These are phyloP conservation scores for Sialis lutaria DNA, from an alignment of 2,888 invertebrate species.

Conservation along the genomic window DNA sequence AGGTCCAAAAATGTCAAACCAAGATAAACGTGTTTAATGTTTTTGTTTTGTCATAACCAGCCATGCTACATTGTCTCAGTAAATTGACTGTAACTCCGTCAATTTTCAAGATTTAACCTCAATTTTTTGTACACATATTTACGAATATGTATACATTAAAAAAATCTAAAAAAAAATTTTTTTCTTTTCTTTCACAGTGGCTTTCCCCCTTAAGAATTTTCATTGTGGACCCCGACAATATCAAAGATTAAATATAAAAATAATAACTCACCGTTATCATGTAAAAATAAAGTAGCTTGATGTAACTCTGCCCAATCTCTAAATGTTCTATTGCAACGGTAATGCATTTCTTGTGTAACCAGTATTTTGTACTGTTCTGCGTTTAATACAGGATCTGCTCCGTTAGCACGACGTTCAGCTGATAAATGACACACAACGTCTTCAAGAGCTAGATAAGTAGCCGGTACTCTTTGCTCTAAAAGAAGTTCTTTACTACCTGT, in stretches of 20 bases:
- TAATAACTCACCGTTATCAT: constrained; percentile 66
- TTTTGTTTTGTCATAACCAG: too few relatives aligned
- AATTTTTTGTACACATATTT: too few relatives aligned
- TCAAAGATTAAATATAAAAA: neutral
- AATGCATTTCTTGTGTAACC: constrained; percentile 46
- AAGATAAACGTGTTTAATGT: too few relatives aligned
- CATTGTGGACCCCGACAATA: neutral
- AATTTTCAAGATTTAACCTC: too few relatives aligned
- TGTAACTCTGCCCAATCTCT: constrained; percentile 82
- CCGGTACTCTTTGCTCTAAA: constrained; percentile 87
- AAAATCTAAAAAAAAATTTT: too few relatives aligned
- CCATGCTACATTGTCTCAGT: too few relatives aligned
- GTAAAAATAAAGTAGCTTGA: constrained; percentile 91
- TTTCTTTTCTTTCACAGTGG: too few relatives aligned
- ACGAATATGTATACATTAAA: too few relatives aligned
- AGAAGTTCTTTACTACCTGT: constrained; percentile 74
- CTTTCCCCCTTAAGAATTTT: too few relatives aligned
- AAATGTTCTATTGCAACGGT: constrained; percentile 52
- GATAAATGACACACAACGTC: constrained; percentile 77
- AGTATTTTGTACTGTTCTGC: constrained; percentile 56
- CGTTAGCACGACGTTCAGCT: constrained; percentile 47
- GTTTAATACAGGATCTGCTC: constrained; percentile 64
- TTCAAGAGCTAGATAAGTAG: constrained; percentile 86
- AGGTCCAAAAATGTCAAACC: too few relatives aligned
- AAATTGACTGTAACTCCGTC: too few relatives aligned